Conservation (phyloP, 2,113 vertebrate species). For the Carollia perspicillata region DNA sequence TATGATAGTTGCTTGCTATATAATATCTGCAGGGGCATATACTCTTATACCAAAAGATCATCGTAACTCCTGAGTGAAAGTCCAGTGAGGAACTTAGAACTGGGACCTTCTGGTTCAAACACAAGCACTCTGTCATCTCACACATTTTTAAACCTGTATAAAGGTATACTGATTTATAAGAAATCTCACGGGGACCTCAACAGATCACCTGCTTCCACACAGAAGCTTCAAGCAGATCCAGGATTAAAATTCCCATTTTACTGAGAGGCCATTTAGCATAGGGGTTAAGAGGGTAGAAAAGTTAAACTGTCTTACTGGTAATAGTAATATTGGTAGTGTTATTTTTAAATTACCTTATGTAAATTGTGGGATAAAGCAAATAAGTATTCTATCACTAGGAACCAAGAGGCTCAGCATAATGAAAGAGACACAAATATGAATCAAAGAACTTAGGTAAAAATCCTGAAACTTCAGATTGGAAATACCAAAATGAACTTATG, state of each 20-base stretch:
- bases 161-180: background rate
- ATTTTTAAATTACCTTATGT: background rate
- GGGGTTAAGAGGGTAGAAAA: background rate
- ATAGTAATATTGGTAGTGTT: background rate
- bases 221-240: background rate
- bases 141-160: background rate
- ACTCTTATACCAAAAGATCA: background rate
- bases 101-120: background rate
- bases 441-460: conserved; percentile 15
- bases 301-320: background rate
- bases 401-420: background rate
- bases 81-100: background rate
- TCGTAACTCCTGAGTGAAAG: background rate
- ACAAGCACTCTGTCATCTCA: background rate
- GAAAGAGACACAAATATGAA: background rate
- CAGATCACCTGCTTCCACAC: background rate
- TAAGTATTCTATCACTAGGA: background rate
- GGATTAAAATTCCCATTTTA: background rate
- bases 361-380: background rate
- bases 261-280: background rate
- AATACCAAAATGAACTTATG: background rate
- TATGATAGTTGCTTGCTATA: background rate
- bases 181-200: background rate
- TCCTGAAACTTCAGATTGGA: background rate
- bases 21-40: background rate